Base-by-base conservation (phyloP, 2,797 vertebrate species). In the Toxotes lorentzi region DNA sequence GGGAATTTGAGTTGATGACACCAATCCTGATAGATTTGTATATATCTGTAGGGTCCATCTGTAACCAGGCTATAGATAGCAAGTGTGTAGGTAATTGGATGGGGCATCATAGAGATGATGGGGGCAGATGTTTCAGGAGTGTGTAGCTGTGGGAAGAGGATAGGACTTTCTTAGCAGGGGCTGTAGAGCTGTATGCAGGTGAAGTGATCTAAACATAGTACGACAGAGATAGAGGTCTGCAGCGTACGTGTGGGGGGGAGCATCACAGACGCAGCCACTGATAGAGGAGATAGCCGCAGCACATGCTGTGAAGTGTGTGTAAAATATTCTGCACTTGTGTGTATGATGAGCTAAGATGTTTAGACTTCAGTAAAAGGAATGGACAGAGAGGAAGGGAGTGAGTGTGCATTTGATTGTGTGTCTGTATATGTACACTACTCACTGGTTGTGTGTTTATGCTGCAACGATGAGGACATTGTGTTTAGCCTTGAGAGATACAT, bases 171-270 rank as follows among this genome's bases (percentile, higher is more conserved):
- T 30, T 27, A 54, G 62, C 34, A 47, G 41, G 40, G 35, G 47
- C 59, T 50, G 51, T 7, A 58, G 59, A 75, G 60, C 24, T 34
- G 48, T n/a, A 85, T 89, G 80, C 85, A 87, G 87, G 79, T 83
- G 82, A 80, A 65, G 81, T 69, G 73, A 50, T 89, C 80, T 81
- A 83, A 89, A 91, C 73, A 82, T 73, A 79, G 82, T 35, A 51
- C 48, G 63, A 50, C 51, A 62, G 63, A 76, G 74, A 89, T 85
- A 82, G 68, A 53, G 3, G 73, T 69, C 63, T 82, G 43, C 32
- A 66, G 87, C 2, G 45, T 86, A 86, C 79, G 82, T 91, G 89
- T 89, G 78, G 68, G 86, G 40, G 5, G 4, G 43, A 79, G 79
- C 84, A 54, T 89, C 72, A 19, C 79, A 70, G 51, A 67, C 32